Evolutionary conservation across 35 echinoderm and acorn worm genomes (phyloP), one percentile per base, ranked within the genome.

Genomic region (Apostichopus californicus): DNA sequence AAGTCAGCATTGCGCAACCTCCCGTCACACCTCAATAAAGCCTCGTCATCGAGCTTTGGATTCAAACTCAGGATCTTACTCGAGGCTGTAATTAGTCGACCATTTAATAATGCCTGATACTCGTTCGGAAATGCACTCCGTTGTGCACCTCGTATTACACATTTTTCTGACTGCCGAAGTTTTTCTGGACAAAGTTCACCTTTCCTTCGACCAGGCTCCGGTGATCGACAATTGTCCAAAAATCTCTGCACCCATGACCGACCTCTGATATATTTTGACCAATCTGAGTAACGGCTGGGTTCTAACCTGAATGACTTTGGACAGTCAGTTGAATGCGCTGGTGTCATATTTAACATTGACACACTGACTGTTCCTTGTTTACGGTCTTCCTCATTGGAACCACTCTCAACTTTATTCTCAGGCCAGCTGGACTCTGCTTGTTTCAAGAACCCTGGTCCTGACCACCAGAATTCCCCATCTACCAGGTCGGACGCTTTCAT

Each of bases 231-330:
- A 86, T 86, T 73, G 25, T 46, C 82, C 2, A 92, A 28, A 23
- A 92, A 92, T 79, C 80, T 82, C 80, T 80, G 80, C 8, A 92
- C 56, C 91, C 91, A 92, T 57, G 79, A 54, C 6, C 14, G 10
- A 58, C 7, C 54, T 23, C 78, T 14, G 23, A 82, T 83, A 7
- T 82, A 56, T 64, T 55, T 92, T 22, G 60, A 56, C 78, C 90
- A 92, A 68, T 58, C 57, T 5, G 90, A 92, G 57, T 92, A 92
- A 1, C 77, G 13, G 7, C 0, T 28, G 57, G 90, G 78, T 53
- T 92, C 12, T 21, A 92, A 56, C 59, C 90, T 9, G 54, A 54
- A 92, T 7, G 26, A 24, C 3, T 25, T 46, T 80, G 1, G 6
- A 13, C 59, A 9, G 21, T 4, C 55, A 8, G 8, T 18, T 7